phyloP scores from a whole-genome alignment of 2,797 vertebrate genomes.

The Pipistrellus nathusii region DNA sequence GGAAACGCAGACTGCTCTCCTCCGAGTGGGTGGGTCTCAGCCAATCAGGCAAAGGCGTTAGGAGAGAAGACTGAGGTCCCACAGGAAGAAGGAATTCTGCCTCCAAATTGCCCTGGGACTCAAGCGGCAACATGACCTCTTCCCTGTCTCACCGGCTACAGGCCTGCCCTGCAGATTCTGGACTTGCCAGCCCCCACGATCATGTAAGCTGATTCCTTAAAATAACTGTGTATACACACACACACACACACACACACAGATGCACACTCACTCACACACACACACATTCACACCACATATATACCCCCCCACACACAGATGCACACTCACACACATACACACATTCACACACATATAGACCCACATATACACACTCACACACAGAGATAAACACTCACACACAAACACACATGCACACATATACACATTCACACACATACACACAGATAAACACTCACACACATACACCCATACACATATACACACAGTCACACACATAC shows the following conservation, averaged over 20 bases:
- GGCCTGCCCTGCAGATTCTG: background rate
- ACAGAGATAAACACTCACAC: rapidly evolving
- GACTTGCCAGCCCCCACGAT: background rate
- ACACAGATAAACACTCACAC: no score
- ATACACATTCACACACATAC: background rate
- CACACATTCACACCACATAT: background rate
- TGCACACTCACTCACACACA: background rate
- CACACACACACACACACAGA: background rate
- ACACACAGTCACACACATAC: no score
- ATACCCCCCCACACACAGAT: background rate
- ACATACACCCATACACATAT: rapidly evolving
- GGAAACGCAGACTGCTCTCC: background rate
- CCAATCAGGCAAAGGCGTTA: background rate
- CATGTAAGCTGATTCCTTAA: background rate
- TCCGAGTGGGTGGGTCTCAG: background rate
- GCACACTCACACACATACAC: no score
- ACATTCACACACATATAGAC: no score
- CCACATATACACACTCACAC: no score
- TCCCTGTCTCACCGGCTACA: background rate
- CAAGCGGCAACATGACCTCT: background rate
- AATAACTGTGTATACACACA: background rate
- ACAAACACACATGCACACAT: background rate
- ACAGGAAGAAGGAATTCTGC: background rate
- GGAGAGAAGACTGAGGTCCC: background rate
- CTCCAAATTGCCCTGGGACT: background rate